Conservation (phyloP, 2,113 vertebrate species). For the Aspiorhynchus laticeps region DNA sequence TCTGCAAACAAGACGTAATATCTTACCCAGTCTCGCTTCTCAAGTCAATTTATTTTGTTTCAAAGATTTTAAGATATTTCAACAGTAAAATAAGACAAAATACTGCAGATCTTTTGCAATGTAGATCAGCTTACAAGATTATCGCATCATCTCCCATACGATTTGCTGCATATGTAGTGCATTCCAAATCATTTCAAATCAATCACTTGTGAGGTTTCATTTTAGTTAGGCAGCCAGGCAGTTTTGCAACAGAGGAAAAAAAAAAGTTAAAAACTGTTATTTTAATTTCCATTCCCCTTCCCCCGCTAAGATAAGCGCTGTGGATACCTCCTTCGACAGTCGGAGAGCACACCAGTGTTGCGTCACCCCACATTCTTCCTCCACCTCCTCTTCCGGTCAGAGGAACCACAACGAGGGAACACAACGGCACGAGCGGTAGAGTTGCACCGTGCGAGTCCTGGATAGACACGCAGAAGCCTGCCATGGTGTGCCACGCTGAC, state of each 20-base stretch:
- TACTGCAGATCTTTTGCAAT: background rate
- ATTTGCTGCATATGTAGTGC: background rate
- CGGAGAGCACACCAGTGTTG: constrained; percentile 32
- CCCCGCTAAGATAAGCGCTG: constrained; percentile 32
- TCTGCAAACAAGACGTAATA: background rate
- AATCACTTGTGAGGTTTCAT: background rate
- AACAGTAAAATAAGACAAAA: background rate
- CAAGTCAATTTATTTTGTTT: background rate
- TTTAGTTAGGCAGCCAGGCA: background rate
- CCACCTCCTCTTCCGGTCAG: constrained; percentile 11
- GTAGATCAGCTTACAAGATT: background rate
- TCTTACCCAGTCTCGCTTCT: background rate
- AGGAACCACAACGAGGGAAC: constrained; percentile 2
- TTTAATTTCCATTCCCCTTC: background rate
- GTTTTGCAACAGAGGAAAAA: background rate
- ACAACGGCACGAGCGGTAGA: constrained; percentile 31
- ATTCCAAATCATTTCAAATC: background rate
- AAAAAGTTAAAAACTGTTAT: background rate
- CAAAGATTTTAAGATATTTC: background rate
- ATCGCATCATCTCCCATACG: background rate
- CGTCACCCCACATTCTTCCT: constrained; percentile 55
- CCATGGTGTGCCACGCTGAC: constrained; percentile 57
- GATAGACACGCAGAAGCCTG: constrained; percentile 63
- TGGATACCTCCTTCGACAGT: constrained; percentile 55
- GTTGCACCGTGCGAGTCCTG: constrained; percentile 66